Percentiles rank a stretch among this genome's conserved stretches.
phyloP scores from a whole-genome alignment of 2,113 vertebrate genomes.

The Psophia crepitans region DNA sequence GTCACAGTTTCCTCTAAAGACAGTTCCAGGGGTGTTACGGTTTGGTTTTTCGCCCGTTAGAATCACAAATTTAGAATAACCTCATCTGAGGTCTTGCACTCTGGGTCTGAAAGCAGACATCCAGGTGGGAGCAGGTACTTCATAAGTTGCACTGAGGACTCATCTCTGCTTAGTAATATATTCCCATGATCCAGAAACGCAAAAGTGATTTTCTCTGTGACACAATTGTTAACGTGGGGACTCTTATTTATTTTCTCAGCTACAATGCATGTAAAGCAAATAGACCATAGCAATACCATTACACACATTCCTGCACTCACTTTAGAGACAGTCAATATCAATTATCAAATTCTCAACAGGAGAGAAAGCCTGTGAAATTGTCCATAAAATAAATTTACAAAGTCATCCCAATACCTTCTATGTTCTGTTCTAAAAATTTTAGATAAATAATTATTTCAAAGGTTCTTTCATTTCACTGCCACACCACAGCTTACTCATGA shows the following conservation, averaged over 20 bases:
- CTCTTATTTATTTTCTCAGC: slow-evolving; percentile 57
- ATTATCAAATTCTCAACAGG: slow-evolving; percentile 59
- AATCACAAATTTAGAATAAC: background rate
- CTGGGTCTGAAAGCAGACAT: background rate
- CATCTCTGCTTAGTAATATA: background rate
- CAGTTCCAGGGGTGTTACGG: accelerated
- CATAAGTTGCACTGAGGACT: background rate
- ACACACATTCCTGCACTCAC: slow-evolving; percentile 55
- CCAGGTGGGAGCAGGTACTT: background rate
- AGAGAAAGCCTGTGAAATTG: slow-evolving; percentile 60
- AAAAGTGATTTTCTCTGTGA: slow-evolving; percentile 18
- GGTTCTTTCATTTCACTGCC: background rate
- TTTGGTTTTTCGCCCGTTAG: background rate
- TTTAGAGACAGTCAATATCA: slow-evolving; percentile 67
- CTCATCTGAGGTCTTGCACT: background rate
- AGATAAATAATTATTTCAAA: slow-evolving; percentile 32
- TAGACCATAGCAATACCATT: slow-evolving; percentile 61
- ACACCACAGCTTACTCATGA: background rate
- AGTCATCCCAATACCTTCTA: slow-evolving; percentile 10
- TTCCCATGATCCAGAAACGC: slow-evolving; percentile 9
- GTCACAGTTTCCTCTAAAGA: background rate
- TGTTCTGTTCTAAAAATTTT: background rate
- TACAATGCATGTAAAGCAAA: slow-evolving; percentile 56
- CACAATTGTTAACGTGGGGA: slow-evolving; percentile 39
- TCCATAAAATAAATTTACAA: slow-evolving; percentile 59